These are phyloP conservation scores for Sebastes reedi DNA, from an alignment of 2,797 vertebrate genomes.

Conservation along the genomic window DNA sequence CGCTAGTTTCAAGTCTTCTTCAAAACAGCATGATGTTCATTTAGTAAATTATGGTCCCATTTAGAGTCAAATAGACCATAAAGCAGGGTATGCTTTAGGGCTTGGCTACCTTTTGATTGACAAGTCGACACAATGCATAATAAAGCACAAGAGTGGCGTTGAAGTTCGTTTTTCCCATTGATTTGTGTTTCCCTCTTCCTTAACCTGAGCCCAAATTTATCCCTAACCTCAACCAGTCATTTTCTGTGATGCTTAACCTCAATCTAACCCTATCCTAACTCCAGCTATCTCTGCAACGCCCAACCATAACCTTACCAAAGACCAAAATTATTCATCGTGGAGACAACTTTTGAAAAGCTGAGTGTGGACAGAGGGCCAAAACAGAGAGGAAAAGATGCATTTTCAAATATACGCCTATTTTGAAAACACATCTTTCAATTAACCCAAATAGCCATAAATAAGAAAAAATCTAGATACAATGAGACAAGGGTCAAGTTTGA, in stretches of 20 bases:
- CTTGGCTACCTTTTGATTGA: too few relatives aligned
- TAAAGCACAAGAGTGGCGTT: neutral
- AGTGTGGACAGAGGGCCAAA: neutral
- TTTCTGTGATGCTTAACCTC: slow-evolving; percentile 1
- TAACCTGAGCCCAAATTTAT: neutral
- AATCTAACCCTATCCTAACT: too few relatives aligned
- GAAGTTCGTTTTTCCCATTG: neutral
- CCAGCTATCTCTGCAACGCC: too few relatives aligned
- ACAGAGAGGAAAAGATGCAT: neutral
- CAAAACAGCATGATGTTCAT: too few relatives aligned
- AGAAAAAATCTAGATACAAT: neutral
- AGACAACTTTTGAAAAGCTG: neutral
- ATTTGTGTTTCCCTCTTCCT: neutral
- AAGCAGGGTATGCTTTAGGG: too few relatives aligned
- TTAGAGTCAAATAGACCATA: too few relatives aligned
- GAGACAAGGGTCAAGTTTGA: neutral
- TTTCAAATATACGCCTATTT: neutral
- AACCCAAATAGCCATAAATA: neutral
- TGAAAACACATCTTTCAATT: neutral
- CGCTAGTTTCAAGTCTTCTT: too few relatives aligned
- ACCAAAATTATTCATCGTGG: neutral
- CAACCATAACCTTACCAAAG: neutral
- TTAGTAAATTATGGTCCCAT: too few relatives aligned
- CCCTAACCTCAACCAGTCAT: neutral
- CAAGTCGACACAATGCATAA: too few relatives aligned